A percentile compares a stretch with the other conserved stretches of the same genome.
phyloP scores from a whole-genome alignment of 2,888 invertebrate genomes.

The Apantesis nais region DNA sequence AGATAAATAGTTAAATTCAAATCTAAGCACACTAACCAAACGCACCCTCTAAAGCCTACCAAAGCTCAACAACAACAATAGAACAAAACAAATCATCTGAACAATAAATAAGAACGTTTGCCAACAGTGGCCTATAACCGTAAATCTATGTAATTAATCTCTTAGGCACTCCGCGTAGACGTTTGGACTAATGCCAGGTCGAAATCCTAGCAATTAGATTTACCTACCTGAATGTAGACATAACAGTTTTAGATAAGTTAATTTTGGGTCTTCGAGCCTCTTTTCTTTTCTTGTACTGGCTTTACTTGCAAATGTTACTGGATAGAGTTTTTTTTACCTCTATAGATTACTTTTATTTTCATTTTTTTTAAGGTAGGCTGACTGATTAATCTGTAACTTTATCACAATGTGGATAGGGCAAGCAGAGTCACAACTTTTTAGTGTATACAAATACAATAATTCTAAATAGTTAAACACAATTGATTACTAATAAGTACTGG shows the following conservation, averaged over 20 bases:
- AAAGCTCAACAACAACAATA: constrained; percentile 25
- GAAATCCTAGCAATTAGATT: constrained; percentile 56
- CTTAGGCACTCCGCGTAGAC: constrained; percentile 45
- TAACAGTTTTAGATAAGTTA: constrained; percentile 23
- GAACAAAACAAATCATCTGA: constrained; percentile 47
- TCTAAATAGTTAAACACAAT: too few relatives aligned
- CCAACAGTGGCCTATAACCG: constrained; percentile 47
- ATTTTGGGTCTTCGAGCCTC: constrained; percentile 2
- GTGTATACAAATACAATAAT: too few relatives aligned
- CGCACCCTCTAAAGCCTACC: background rate
- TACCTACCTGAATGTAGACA: constrained; percentile 58
- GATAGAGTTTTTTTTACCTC: background rate
- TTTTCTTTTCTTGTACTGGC: background rate
- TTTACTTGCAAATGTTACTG: background rate
- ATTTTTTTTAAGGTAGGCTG: too few relatives aligned
- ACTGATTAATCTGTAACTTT: too few relatives aligned
- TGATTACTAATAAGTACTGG: too few relatives aligned
- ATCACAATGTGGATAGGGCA: too few relatives aligned
- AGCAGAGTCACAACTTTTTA: too few relatives aligned
- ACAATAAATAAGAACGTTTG: constrained; percentile 48
- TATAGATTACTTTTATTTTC: too few relatives aligned
- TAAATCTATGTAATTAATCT: constrained; percentile 52
- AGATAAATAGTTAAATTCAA: background rate
- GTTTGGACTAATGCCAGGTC: constrained; percentile 43
- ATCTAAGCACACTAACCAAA: background rate